These are phyloP conservation scores for Ispidina lecontei DNA, from an alignment of 2,797 vertebrate genomes.

Conservation along the genomic window DNA sequence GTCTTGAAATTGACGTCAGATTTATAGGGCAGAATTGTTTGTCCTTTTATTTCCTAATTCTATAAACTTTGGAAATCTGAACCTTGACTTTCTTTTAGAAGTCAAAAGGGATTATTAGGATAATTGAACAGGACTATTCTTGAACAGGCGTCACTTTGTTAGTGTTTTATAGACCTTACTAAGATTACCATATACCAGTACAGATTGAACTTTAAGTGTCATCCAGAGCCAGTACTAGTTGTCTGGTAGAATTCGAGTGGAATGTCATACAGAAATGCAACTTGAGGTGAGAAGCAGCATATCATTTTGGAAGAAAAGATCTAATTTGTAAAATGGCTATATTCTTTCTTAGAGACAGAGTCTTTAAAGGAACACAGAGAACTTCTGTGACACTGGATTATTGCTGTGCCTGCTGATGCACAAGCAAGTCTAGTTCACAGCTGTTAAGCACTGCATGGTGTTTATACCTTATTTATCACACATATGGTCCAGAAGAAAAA, in stretches of 20 bases:
- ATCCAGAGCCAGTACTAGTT: neutral
- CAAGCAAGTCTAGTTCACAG: neutral
- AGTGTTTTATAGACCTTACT: conserved; percentile 11
- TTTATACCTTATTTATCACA: neutral
- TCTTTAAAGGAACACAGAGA: neutral
- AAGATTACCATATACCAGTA: neutral
- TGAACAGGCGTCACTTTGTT: neutral
- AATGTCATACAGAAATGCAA: neutral
- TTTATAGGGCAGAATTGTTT: neutral
- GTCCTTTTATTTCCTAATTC: neutral
- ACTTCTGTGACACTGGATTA: neutral
- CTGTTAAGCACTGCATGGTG: too few relatives aligned
- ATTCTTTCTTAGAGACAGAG: neutral
- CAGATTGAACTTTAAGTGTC: neutral
- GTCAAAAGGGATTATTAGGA: conserved; percentile 3
- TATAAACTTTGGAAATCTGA: neutral
- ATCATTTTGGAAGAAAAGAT: neutral
- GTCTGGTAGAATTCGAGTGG: neutral
- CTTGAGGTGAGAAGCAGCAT: neutral
- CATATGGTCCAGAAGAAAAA: neutral
- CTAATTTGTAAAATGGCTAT: neutral
- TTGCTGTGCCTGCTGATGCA: neutral
- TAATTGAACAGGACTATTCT: conserved; percentile 9
- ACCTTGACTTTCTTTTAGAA: neutral
- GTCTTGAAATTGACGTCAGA: neutral